Evolutionary conservation across 2,113 vertebrate species (phyloP).

Genomic region (Lampris megalopsis): DNA sequence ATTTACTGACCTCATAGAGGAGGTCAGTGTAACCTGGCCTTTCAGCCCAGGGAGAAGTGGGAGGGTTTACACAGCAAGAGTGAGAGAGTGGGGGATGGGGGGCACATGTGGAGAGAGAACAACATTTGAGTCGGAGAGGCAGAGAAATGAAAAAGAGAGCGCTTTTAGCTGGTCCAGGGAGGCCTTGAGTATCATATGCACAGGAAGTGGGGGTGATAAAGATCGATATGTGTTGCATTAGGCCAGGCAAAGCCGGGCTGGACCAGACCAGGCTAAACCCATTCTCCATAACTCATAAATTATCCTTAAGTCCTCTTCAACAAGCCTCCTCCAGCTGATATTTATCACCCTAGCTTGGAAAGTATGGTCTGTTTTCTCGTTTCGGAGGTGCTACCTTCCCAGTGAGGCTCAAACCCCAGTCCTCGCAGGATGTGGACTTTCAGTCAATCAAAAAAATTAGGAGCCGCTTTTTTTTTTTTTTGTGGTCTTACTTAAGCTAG

Average conservation of each 20-base stretch:
- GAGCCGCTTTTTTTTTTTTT: too few relatives aligned
- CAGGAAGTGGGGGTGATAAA: conserved; percentile 77
- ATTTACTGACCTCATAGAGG: conserved; percentile 22
- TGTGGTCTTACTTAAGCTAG: too few relatives aligned
- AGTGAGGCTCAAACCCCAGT: neutral
- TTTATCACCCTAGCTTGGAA: neutral
- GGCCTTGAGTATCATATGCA: conserved; percentile 70
- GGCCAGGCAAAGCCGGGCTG: conserved; percentile 10
- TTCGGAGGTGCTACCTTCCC: too few relatives aligned
- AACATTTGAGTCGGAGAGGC: neutral
- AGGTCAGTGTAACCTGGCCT: conserved; percentile 52
- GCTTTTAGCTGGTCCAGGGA: conserved; percentile 70
- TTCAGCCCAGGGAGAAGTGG: conserved; percentile 22
- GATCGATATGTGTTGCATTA: conserved; percentile 77
- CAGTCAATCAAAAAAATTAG: too few relatives aligned
- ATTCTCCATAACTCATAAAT: conserved; percentile 53
- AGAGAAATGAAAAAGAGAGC: conserved; percentile 22
- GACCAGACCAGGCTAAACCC: conserved; percentile 49
- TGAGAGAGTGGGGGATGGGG: conserved; percentile 17
- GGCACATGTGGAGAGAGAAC: neutral
- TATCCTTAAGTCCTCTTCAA: conserved; percentile 25
- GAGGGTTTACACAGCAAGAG: neutral
- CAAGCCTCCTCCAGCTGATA: conserved; percentile 15
- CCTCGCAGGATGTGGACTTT: neutral
- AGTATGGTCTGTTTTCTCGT: too few relatives aligned